Evolutionary conservation across 2,113 vertebrate genomes (phyloP).

Genomic region (Terrapene triunguis): DNA sequence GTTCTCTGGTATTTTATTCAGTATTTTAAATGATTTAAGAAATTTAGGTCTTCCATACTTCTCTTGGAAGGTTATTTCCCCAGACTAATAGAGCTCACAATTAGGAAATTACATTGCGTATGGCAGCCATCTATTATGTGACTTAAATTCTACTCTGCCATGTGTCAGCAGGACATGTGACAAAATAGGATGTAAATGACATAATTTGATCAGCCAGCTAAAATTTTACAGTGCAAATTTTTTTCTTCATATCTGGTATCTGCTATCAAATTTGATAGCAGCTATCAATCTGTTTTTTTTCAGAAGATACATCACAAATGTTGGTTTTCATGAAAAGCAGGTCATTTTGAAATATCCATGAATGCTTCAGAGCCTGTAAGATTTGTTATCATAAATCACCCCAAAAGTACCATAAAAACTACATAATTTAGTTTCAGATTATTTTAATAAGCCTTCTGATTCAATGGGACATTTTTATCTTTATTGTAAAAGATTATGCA

Average conservation of each 20-base stretch:
- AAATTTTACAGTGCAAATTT: slow-evolving; percentile 69
- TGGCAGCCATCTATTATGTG: slow-evolving; percentile 46
- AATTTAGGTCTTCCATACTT: not conserved
- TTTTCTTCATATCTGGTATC: slow-evolving; percentile 54
- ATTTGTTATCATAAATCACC: slow-evolving; percentile 64
- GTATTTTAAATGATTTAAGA: not conserved
- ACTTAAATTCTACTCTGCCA: slow-evolving; percentile 48
- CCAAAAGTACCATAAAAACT: slow-evolving; percentile 23
- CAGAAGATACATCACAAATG: slow-evolving; percentile 59
- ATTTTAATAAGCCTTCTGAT: slow-evolving; percentile 25
- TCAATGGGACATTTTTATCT: not conserved
- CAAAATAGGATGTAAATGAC: slow-evolving; percentile 24
- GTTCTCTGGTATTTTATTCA: not conserved
- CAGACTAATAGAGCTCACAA: not conserved
- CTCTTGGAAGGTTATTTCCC: not conserved
- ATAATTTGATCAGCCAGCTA: slow-evolving; percentile 70
- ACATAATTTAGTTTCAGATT: slow-evolving; percentile 45
- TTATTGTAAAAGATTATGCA: not conserved
- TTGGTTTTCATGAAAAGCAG: slow-evolving; percentile 71
- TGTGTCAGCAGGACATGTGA: slow-evolving; percentile 45
- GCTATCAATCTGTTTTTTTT: slow-evolving; percentile 71
- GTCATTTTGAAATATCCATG: slow-evolving; percentile 69
- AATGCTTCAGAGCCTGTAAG: slow-evolving; percentile 50
- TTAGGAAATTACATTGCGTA: slow-evolving; percentile 28
- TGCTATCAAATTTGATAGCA: slow-evolving; percentile 72